Evolutionary conservation across 2,888 invertebrate species (phyloP).

Genomic region (Aquatica leii): DNA sequence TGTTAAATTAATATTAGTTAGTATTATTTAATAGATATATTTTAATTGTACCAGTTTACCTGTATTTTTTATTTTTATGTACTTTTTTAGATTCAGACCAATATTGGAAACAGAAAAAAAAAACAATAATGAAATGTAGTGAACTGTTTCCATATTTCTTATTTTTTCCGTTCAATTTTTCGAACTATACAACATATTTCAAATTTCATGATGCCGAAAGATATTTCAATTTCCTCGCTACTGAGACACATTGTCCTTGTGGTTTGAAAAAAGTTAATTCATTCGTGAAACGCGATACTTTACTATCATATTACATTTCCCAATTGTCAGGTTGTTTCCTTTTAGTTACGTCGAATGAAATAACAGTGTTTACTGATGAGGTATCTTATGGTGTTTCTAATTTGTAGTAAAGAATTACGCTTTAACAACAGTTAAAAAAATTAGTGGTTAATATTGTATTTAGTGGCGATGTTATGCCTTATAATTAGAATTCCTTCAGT

Average conservation of each 20-base stretch:
- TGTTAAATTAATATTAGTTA: no score
- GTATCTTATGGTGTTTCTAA: slow-evolving; percentile 25
- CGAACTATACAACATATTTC: slow-evolving; percentile 27
- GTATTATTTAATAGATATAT: no score
- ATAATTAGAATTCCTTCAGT: no score
- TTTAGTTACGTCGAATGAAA: slow-evolving; percentile 47
- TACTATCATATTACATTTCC: slow-evolving; percentile 47
- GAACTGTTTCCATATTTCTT: neutral
- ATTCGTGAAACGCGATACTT: slow-evolving; percentile 51
- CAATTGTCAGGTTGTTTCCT: slow-evolving; percentile 50
- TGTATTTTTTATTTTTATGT: no score
- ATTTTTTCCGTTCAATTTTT: no score
- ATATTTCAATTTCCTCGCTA: slow-evolving; percentile 46
- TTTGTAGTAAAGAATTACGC: no score
- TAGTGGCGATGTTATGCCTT: no score
- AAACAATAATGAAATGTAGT: neutral
- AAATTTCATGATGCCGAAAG: slow-evolving; percentile 43
- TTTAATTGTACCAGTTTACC: no score
- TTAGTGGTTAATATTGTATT: no score
- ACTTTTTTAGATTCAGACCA: no score
- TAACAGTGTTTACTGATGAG: slow-evolving; percentile 45
- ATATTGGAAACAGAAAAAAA: neutral
- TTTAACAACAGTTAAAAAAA: no score
- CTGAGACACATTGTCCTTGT: slow-evolving; percentile 35
- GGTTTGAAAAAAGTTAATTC: slow-evolving; percentile 48